Conservation (phyloP, 2,888 invertebrate species). For the Aethes cnicana region DNA sequence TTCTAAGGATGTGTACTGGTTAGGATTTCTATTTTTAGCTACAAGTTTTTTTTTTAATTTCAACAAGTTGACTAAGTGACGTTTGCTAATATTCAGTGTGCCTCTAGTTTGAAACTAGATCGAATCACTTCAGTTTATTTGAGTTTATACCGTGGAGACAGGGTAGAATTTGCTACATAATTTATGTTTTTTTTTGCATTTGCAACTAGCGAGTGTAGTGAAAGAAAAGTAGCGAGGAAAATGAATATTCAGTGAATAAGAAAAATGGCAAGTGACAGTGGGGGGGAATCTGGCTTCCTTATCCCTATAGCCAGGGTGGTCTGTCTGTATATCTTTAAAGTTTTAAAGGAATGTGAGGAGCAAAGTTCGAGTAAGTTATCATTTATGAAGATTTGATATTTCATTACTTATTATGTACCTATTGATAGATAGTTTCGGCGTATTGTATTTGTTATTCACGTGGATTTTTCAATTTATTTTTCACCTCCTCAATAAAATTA, state of each 20-base stretch:
- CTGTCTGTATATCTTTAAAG: constrained; percentile 51
- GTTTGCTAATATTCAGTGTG: too few relatives aligned
- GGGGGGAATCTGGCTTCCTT: constrained; percentile 44
- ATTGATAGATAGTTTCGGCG: too few relatives aligned
- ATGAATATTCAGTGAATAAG: not conserved
- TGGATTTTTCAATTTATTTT: too few relatives aligned
- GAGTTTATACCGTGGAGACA: not conserved
- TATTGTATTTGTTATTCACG: too few relatives aligned
- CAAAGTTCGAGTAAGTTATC: constrained; percentile 51
- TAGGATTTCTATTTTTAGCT: not conserved
- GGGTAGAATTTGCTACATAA: not conserved
- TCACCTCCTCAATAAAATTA: too few relatives aligned
- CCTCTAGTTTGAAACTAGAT: not conserved
- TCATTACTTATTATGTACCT: too few relatives aligned
- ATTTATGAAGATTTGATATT: too few relatives aligned
- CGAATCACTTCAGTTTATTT: not conserved
- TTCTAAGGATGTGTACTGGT: too few relatives aligned
- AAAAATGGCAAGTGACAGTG: constrained; percentile 63
- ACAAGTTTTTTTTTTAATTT: too few relatives aligned
- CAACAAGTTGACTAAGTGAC: too few relatives aligned
- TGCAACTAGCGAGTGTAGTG: constrained; percentile 13
- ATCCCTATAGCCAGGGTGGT: constrained; percentile 53
- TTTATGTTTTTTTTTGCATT: constrained; percentile 20
- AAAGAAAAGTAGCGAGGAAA: not conserved
- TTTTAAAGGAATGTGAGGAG: constrained; percentile 55